Evolutionary conservation across 2,113 vertebrate genomes (phyloP).

Genomic region (Pelusios castaneus): DNA sequence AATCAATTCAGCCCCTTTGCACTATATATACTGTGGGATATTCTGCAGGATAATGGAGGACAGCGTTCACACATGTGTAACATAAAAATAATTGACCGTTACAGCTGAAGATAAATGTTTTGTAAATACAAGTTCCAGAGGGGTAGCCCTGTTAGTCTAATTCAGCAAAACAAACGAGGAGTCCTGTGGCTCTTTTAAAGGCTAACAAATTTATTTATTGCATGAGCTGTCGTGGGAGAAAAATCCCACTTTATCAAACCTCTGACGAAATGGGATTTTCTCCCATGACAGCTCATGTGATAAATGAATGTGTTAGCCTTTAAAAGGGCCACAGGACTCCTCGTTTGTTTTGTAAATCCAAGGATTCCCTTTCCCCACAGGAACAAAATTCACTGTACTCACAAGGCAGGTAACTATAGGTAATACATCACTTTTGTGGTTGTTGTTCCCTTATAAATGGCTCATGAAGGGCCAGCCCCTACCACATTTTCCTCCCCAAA

Average conservation of each 20-base stretch:
- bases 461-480: neutral
- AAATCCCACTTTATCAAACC: too few relatives aligned
- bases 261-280: too few relatives aligned
- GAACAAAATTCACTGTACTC: neutral
- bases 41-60: neutral
- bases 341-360: neutral
- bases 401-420: fast-evolving
- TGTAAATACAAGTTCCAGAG: neutral
- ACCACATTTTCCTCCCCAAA: neutral
- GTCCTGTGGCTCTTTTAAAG: too few relatives aligned
- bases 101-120: neutral
- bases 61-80: neutral
- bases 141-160: too few relatives aligned
- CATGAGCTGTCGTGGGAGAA: too few relatives aligned
- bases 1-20: neutral
- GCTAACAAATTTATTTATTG: too few relatives aligned
- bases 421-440: neutral
- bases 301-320: too few relatives aligned
- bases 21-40: neutral
- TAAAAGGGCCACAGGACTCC: too few relatives aligned
- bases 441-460: neutral
- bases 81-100: neutral
- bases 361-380: neutral
- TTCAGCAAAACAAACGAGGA: too few relatives aligned
- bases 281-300: too few relatives aligned